Evolutionary conservation across 2,888 invertebrate species (phyloP).

Genomic region (Cenopis cana): DNA sequence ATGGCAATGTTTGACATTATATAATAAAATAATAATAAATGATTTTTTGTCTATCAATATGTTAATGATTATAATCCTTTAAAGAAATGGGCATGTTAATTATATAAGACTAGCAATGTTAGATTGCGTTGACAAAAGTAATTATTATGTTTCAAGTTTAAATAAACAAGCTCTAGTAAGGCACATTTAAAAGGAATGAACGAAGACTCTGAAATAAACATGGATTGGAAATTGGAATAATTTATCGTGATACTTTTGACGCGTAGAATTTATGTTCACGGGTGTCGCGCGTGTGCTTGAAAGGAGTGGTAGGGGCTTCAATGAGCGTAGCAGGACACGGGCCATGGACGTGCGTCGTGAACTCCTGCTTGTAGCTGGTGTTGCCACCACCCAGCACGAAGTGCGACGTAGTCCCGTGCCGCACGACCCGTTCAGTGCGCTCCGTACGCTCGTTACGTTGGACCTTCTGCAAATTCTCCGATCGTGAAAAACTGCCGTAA

Average conservation of each 20-base stretch:
- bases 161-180: conserved; percentile 61
- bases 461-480: conserved; percentile 72
- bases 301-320: conserved; percentile 90
- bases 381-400: conserved; percentile 90
- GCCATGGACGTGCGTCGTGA: conserved; percentile 88
- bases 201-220: conserved; percentile 25
- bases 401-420: conserved; percentile 89
- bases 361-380: conserved; percentile 91
- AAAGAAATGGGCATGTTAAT: conserved; percentile 61
- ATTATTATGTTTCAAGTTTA: conserved; percentile 52
- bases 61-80: conserved; percentile 39
- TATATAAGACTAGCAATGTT: conserved; percentile 72
- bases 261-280: conserved; percentile 94
- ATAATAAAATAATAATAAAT: conserved; percentile 52
- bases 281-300: conserved; percentile 93
- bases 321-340: conserved; percentile 93
- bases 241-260: conserved; percentile 83
- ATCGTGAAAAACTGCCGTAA: conserved; percentile 88
- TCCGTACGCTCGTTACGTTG: conserved; percentile 85
- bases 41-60: conserved; percentile 48
- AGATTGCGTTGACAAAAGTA: conserved; percentile 60
- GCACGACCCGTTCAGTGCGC: conserved; percentile 84
- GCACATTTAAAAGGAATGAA: conserved; percentile 46
- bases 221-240: neutral
- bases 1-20: conserved; percentile 77